phyloP scores from a whole-genome alignment of 2,888 invertebrate genomes.

The Amphipyra tragopoginis region DNA sequence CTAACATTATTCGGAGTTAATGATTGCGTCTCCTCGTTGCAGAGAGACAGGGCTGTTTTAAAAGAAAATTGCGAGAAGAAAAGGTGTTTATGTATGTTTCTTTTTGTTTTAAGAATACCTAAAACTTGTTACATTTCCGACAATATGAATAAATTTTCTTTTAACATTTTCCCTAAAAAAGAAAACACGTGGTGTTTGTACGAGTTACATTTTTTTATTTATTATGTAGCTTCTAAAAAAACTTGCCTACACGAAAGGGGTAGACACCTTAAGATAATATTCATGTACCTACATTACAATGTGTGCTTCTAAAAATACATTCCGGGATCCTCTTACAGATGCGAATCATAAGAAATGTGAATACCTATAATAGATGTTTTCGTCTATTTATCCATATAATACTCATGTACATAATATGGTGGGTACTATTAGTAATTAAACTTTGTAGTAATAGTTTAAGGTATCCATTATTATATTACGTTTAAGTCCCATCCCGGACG shows the following conservation, averaged over 20 bases:
- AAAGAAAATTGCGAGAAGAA: slow-evolving; percentile 15
- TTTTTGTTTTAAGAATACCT: not conserved
- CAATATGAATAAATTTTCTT: too few species aligned
- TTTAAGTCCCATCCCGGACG: too few species aligned
- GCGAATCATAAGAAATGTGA: too few species aligned
- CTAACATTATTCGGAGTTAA: slow-evolving; percentile 46
- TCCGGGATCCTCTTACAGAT: too few species aligned
- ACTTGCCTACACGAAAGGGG: not conserved
- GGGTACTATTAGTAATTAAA: too few species aligned
- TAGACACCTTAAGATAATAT: not conserved
- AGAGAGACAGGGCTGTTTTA: slow-evolving; percentile 13
- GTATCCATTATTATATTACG: too few species aligned
- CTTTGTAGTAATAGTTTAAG: too few species aligned
- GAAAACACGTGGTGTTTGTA: not conserved
- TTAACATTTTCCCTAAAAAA: not conserved
- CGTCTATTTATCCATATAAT: too few species aligned
- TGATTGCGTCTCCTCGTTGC: slow-evolving; percentile 34
- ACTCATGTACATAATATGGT: too few species aligned
- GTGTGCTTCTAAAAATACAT: too few species aligned
- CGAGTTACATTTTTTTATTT: not conserved
- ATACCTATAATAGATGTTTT: too few species aligned
- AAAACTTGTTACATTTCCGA: too few species aligned
- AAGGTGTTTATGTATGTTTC: slow-evolving; percentile 3
- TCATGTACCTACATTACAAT: not conserved
- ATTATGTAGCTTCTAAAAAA: not conserved